These are phyloP conservation scores for Lepidotrigona ventralis DNA, from an alignment of 1,140 invertebrate species.

Conservation along the genomic window DNA sequence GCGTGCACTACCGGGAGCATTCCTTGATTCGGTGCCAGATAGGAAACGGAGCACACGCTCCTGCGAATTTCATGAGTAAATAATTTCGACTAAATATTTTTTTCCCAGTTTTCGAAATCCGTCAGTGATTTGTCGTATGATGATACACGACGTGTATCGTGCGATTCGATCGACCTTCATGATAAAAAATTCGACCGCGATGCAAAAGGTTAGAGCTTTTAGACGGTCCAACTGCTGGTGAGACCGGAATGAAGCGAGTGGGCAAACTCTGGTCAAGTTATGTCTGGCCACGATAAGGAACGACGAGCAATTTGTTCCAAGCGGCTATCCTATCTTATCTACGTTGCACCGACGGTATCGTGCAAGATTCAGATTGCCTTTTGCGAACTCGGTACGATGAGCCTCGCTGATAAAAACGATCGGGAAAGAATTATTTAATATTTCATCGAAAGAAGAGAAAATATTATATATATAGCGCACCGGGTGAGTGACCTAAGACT, in stretches of 20 bases:
- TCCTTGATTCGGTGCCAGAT: constrained; percentile 64
- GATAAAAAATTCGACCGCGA: constrained; percentile 4
- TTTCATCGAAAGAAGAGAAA: background rate
- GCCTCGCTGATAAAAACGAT: background rate
- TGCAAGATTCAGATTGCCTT: constrained; percentile 41
- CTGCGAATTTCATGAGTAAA: too few relatives aligned
- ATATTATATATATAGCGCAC: too few relatives aligned
- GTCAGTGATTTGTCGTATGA: too few relatives aligned
- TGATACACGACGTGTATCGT: background rate
- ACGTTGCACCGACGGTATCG: constrained; percentile 35
- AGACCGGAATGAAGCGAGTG: constrained; percentile 31
- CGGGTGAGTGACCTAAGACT: too few relatives aligned
- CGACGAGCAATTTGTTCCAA: constrained; percentile 42
- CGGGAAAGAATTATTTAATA: background rate
- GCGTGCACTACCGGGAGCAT: constrained; percentile 50
- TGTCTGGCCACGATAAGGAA: constrained; percentile 52
- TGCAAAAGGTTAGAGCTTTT: background rate
- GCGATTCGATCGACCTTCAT: background rate
- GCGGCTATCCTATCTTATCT: constrained; percentile 49
- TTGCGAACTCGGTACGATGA: background rate
- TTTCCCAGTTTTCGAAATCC: background rate
- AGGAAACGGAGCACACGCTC: constrained; percentile 37
- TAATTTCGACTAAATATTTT: constrained; percentile 48
- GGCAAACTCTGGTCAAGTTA: constrained; percentile 43
- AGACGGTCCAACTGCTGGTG: background rate